A percentile compares a stretch with the other conserved stretches of the same genome.
These are phyloP conservation scores for Phoeniculus purpureus DNA, from an alignment of 2,797 vertebrate species.

Conservation along the genomic window DNA sequence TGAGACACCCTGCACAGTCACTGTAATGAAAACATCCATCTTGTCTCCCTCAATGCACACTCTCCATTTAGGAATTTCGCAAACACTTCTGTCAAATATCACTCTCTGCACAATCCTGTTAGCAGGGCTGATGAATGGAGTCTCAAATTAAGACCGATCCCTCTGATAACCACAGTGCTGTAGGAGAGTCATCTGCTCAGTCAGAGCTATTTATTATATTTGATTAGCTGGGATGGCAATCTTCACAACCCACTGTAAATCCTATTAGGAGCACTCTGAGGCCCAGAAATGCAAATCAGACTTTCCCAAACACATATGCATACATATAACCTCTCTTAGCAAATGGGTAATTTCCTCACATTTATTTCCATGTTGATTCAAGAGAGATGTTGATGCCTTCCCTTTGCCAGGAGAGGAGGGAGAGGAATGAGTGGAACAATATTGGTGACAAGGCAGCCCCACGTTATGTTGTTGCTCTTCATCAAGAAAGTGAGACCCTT, in stretches of 20 bases:
- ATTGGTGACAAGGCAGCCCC: neutral
- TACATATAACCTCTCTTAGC: neutral
- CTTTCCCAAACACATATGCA: slow-evolving; percentile 29
- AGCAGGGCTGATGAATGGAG: slow-evolving; percentile 73
- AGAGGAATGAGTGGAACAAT: neutral
- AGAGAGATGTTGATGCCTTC: neutral
- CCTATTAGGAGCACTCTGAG: slow-evolving; percentile 62
- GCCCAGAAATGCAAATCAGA: slow-evolving; percentile 65
- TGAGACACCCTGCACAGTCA: neutral
- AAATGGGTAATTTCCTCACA: slow-evolving; percentile 22
- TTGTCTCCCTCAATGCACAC: slow-evolving; percentile 44
- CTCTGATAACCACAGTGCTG: slow-evolving; percentile 70
- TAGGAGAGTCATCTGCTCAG: slow-evolving; percentile 70
- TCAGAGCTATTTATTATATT: slow-evolving; percentile 75
- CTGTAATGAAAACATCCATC: slow-evolving; percentile 61
- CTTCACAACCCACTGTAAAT: slow-evolving; percentile 69
- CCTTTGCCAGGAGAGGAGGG: neutral
- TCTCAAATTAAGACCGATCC: slow-evolving; percentile 73
- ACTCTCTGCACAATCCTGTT: slow-evolving; percentile 55
- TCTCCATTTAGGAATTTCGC: slow-evolving; percentile 67
- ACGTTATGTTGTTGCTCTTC: neutral
- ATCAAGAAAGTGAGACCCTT: neutral
- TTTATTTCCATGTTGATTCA: slow-evolving; percentile 9
- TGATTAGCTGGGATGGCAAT: slow-evolving; percentile 74
- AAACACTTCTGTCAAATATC: slow-evolving; percentile 72